phyloP scores from a whole-genome alignment of 2,797 vertebrate genomes.

The Antennarius maculatus region DNA sequence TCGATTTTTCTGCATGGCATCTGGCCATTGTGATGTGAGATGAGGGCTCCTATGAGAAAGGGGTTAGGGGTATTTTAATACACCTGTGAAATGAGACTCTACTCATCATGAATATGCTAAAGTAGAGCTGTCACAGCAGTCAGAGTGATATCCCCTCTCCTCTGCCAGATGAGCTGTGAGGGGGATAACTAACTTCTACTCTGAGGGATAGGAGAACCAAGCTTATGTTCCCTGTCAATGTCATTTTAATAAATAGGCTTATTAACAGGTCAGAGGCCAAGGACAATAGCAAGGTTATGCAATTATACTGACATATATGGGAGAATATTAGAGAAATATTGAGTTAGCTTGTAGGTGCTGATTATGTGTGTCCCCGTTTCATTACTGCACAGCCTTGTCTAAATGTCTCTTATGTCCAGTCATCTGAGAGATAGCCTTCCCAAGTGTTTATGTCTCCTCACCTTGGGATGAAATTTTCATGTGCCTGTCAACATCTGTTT shows the following conservation, averaged over 20 bases:
- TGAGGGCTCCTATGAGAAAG: conserved; percentile 87
- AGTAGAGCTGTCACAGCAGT: conserved; percentile 91
- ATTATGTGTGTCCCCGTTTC: conserved; percentile 56
- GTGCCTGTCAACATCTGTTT: conserved; percentile 75
- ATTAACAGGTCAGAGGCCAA: conserved; percentile 83
- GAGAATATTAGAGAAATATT: conserved; percentile 70
- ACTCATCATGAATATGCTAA: conserved; percentile 95
- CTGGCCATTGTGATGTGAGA: conserved; percentile 87
- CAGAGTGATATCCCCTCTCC: conserved; percentile 89
- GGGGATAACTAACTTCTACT: conserved; percentile 69
- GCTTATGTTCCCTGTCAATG: conserved; percentile 78
- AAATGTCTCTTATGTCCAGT: conserved; percentile 66
- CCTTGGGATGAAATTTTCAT: conserved; percentile 78
- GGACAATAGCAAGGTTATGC: conserved; percentile 78
- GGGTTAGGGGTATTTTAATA: conserved; percentile 96
- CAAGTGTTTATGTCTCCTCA: conserved; percentile 70
- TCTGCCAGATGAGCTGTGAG: conserved; percentile 73
- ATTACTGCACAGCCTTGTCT: conserved; percentile 65
- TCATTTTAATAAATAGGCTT: conserved; percentile 83
- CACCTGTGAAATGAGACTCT: conserved; percentile 94
- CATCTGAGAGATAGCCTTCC: conserved; percentile 60
- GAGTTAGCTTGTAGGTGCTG: conserved; percentile 48
- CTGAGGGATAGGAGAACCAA: conserved; percentile 63
- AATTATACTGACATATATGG: conserved; percentile 62
- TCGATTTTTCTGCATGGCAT: conserved; percentile 92